Base-by-base conservation (phyloP, 2,113 vertebrate genomes). In the Hippocampus barbouri region DNA sequence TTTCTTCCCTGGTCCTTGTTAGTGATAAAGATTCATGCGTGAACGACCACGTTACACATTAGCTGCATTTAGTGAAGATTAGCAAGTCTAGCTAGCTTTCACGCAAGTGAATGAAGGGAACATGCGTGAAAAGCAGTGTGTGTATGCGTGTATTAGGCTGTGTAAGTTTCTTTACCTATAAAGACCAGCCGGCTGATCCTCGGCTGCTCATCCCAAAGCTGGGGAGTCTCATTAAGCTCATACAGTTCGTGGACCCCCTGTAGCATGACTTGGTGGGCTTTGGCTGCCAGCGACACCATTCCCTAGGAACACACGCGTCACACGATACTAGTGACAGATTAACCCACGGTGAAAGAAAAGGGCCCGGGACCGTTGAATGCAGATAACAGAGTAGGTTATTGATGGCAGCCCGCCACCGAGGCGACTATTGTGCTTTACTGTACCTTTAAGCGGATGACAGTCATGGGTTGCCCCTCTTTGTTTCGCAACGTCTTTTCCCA, bases 201-300 rank as follows among this genome's bases (percentile, higher is more conserved):
- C 23, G 90, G 89, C 64, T 90, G 86, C 1, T 91, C 89, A 51
- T 82, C 86, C 97, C 97, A 99, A 16, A 71, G 84, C 82, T 97
- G 91, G 2, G 91, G 84, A n/a, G 94, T 97, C 78, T 98, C 95
- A 85, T 97, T 95, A 72, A 98, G 88, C 75, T 99, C 96, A 60
- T 99, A 98, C 8, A 98, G 92, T 75, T 99, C 96, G 60, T 98
- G 94, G 70, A 99, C 94, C 75, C 94, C 95, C 89, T 99, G 97
- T 76, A 98, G 88, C 89, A 98, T 96, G 76, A 96, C 90, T 77
- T 96, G 95, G 67, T 94, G 93, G 77, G 86, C 76, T 89, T 95
- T 97, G 73, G 92, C 93, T 85, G 89, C 88, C 75, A 98, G 68
- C 0, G 96, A 96, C 51, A 99, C 89, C 76, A 99, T 91, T 30